Conservation (phyloP, 30 jellyfish, hydroid and myxozoan genomes). For the Turritopsis dohrnii region DNA sequence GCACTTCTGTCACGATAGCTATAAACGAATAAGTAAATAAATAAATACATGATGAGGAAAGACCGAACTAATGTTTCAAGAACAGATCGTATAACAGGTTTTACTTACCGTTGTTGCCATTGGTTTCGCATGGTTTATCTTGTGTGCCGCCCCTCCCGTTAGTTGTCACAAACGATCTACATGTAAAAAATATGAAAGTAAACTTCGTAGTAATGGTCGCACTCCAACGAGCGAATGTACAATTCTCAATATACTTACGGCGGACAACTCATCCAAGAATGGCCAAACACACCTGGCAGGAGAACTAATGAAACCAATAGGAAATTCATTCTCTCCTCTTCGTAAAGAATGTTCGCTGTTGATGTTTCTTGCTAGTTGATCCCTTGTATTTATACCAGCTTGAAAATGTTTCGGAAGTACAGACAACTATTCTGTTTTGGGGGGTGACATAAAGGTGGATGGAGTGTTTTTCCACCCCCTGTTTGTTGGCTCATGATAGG, state of each 20-base stretch:
- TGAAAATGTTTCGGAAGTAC: not conserved
- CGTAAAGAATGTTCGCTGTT: not conserved
- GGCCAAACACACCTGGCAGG: constrained; percentile 12
- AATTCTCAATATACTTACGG: constrained; percentile 21
- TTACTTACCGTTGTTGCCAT: not conserved
- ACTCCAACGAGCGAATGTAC: not conserved
- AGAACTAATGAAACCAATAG: not conserved
- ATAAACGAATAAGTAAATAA: not conserved
- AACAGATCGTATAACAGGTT: no score
- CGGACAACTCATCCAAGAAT: constrained; percentile 44
- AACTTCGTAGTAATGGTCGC: not conserved
- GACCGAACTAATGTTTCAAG: no score
- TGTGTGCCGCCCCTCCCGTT: not conserved
- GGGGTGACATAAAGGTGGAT: not conserved
- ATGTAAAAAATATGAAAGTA: not conserved
- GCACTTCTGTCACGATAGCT: constrained; percentile 17
- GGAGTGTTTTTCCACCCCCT: not conserved
- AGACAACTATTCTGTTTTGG: not conserved
- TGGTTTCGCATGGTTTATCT: not conserved
- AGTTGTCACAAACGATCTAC: constrained; percentile 1
- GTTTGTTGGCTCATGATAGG: not conserved
- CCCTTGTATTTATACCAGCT: not conserved
- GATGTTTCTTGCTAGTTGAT: not conserved
- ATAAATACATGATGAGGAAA: no score
- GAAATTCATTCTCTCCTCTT: not conserved